phyloP scores from a whole-genome alignment of 2,888 invertebrate species.

The Acanthacorydalis orientalis region DNA sequence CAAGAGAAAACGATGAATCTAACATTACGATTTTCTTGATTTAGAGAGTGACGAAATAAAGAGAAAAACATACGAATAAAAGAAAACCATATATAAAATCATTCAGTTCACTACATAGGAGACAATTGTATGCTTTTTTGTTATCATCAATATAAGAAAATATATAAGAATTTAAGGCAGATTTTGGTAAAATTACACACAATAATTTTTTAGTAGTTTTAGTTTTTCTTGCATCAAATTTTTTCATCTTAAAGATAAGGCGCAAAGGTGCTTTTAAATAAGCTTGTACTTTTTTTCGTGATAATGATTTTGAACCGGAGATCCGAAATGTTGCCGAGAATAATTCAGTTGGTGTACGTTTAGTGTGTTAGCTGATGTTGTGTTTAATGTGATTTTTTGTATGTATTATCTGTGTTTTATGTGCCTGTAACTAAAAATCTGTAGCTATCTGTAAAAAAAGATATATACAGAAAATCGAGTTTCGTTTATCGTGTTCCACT shows the following conservation, averaged over 20 bases:
- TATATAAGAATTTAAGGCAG: constrained; percentile 44
- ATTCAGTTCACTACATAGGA: constrained; percentile 26
- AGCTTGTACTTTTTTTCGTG: constrained; percentile 55
- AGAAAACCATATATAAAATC: constrained; percentile 7
- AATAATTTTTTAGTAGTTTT: constrained; percentile 14
- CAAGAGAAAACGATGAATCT: not conserved
- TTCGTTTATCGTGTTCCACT: too few relatives aligned
- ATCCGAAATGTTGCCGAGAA: constrained; percentile 33
- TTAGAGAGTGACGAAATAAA: too few relatives aligned
- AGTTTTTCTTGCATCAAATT: constrained; percentile 27
- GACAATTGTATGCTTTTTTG: constrained; percentile 18
- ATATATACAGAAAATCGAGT: too few relatives aligned
- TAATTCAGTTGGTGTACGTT: constrained; percentile 7
- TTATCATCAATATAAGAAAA: constrained; percentile 36
- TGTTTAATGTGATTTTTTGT: not conserved
- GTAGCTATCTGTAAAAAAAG: too few relatives aligned
- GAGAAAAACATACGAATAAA: too few relatives aligned
- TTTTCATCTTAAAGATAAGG: constrained; percentile 44
- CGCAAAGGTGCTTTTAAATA: constrained; percentile 56
- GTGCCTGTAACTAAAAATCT: too few relatives aligned
- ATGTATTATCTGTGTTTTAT: not conserved
- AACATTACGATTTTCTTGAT: too few relatives aligned
- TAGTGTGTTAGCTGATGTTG: not conserved
- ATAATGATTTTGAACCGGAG: constrained; percentile 37
- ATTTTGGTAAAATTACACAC: constrained; percentile 44